phyloP scores from a whole-genome alignment of 1,140 invertebrate species.

The Colletes latitarsis region DNA sequence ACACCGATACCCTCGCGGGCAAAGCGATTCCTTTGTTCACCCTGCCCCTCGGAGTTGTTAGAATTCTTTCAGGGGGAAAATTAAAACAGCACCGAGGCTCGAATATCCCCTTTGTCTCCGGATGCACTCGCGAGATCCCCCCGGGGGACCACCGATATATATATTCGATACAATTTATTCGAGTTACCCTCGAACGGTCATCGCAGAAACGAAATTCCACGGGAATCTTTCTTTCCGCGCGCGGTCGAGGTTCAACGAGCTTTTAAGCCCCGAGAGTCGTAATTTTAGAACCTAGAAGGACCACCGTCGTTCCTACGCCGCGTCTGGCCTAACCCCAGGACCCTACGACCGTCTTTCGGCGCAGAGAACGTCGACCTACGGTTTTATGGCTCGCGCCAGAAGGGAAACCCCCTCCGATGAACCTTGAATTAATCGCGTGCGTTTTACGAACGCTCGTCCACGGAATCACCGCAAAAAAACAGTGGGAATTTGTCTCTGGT shows the following conservation, averaged over 20 bases:
- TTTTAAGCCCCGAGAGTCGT: constrained; percentile 12
- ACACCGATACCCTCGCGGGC: not conserved
- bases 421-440: constrained; percentile 34
- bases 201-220: too few relatives aligned
- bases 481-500: too few relatives aligned
- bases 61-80: constrained; percentile 1
- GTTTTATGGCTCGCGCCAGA: constrained; percentile 20
- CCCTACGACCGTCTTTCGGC: not conserved
- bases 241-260: constrained; percentile 31
- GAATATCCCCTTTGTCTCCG: not conserved
- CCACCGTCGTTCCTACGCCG: not conserved
- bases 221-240: not conserved
- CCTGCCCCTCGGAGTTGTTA: too few relatives aligned
- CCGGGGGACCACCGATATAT: not conserved
- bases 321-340: not conserved
- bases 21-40: not conserved
- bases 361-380: constrained; percentile 17
- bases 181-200: not conserved
- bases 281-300: constrained; percentile 52
- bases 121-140: not conserved
- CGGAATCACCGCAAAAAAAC: too few relatives aligned
- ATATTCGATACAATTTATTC: not conserved
- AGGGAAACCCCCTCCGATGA: not conserved
- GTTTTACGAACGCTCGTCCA: too few relatives aligned
- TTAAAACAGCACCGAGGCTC: not conserved